Conservation (phyloP, 2,797 vertebrate genomes). For the Phalanger gymnotis region DNA sequence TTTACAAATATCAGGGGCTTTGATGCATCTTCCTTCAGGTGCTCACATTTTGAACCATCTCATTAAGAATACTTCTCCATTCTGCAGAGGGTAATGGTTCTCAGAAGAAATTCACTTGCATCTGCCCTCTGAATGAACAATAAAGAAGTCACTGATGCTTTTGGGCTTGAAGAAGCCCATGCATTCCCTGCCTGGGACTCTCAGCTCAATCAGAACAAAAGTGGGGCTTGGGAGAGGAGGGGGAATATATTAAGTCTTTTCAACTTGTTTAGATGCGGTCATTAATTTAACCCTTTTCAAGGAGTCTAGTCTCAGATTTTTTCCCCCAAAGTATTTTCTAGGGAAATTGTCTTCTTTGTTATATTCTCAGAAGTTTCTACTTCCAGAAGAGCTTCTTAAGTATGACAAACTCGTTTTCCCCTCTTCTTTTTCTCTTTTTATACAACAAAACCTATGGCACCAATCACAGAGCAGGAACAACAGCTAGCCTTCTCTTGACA, state of each 20-base stretch:
- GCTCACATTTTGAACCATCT: constrained; percentile 7
- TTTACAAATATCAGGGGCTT: constrained; percentile 52
- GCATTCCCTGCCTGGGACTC: constrained; percentile 54
- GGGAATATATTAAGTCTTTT: constrained; percentile 37
- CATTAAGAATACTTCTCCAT: constrained; percentile 51
- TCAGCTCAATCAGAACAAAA: constrained; percentile 66
- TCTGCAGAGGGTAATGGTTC: constrained; percentile 26
- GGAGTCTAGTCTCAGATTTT: constrained; percentile 1
- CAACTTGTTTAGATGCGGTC: constrained; percentile 41
- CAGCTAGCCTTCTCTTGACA: constrained; percentile 51
- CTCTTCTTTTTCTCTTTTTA: neutral
- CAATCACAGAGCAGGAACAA: constrained; percentile 48
- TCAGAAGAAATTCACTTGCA: constrained; percentile 60
- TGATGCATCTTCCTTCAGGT: constrained; percentile 50
- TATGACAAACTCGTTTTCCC: neutral
- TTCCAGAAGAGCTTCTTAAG: constrained; percentile 28
- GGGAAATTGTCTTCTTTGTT: constrained; percentile 44
- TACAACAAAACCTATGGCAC: constrained; percentile 39
- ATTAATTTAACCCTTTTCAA: constrained; percentile 58
- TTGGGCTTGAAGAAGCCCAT: constrained; percentile 53
- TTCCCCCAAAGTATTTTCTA: neutral
- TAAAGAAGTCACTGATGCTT: constrained; percentile 62
- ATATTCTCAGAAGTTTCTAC: neutral
- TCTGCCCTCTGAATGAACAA: constrained; percentile 64
- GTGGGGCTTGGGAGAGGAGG: constrained; percentile 36